A percentile compares a stretch with the other conserved stretches of the same genome.
Conservation (phyloP, 2,797 vertebrate species). For the Lateolabrax maculatus region DNA sequence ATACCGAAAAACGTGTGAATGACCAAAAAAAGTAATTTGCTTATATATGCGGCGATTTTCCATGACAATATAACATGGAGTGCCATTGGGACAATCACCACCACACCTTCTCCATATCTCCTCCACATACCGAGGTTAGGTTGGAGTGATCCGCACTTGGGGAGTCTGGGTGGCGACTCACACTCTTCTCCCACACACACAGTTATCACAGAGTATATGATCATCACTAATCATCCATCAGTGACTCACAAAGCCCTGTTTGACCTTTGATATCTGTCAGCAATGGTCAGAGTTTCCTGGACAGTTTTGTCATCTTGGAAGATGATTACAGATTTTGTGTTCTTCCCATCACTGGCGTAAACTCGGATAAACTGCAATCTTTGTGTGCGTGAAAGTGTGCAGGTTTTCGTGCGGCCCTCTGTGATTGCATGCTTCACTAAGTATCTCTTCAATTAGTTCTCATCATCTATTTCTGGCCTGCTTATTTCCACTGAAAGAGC, state of each 20-base stretch:
- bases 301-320: slow-evolving; percentile 23
- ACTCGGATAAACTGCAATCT: slow-evolving; percentile 1
- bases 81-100: slow-evolving; percentile 8
- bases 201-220: neutral
- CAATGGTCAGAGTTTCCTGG: slow-evolving; percentile 29
- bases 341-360: slow-evolving; percentile 18
- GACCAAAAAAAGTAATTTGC: neutral
- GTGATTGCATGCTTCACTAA: neutral
- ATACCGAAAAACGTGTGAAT: neutral
- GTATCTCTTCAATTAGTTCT: neutral
- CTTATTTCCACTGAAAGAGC: neutral
- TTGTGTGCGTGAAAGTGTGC: neutral
- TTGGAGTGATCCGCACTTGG: neutral
- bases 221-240: slow-evolving; percentile 1
- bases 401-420: neutral
- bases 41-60: neutral
- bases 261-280: slow-evolving; percentile 14
- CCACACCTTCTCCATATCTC: slow-evolving; percentile 41
- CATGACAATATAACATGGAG: neutral
- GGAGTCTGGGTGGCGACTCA: slow-evolving; percentile 13
- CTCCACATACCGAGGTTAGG: slow-evolving; percentile 42
- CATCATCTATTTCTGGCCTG: slow-evolving; percentile 28
- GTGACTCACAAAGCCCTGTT: slow-evolving; percentile 34
- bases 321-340: neutral
- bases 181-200: slow-evolving; percentile 2